Evolutionary conservation across 2,113 vertebrate species (phyloP).

Genomic region (Corythoichthys haematopterus): DNA sequence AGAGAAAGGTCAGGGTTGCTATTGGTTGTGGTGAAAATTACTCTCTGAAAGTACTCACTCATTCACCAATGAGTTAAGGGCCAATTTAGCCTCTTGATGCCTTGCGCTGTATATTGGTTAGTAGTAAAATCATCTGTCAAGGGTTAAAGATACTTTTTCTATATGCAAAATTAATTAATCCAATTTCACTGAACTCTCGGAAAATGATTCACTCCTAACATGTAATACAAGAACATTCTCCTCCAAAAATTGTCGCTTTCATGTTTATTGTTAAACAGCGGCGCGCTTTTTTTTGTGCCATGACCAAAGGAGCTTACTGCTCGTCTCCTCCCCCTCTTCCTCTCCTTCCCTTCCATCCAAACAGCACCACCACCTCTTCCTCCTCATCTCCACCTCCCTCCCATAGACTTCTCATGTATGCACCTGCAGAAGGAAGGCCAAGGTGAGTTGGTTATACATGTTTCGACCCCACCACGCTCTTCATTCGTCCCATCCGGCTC

Average conservation of each 20-base stretch:
- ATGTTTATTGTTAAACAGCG: neutral
- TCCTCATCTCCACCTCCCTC: constrained; percentile 71
- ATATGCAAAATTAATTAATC: too few relatives aligned
- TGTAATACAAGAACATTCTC: neutral
- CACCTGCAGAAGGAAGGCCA: constrained; percentile 94
- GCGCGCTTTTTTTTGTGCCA: neutral
- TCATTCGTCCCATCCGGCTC: constrained; percentile 6
- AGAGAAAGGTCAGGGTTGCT: neutral
- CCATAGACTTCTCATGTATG: constrained; percentile 99
- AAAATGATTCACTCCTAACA: neutral
- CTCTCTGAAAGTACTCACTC: too few relatives aligned
- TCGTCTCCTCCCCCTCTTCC: constrained; percentile 44
- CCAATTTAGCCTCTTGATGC: too few relatives aligned
- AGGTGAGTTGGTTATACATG: constrained; percentile 79
- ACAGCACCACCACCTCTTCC: constrained; percentile 87
- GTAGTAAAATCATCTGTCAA: too few relatives aligned
- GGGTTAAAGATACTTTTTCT: too few relatives aligned
- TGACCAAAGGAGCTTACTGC: constrained; percentile 41
- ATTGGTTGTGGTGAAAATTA: too few relatives aligned
- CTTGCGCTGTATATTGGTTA: too few relatives aligned
- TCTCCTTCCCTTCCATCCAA: constrained; percentile 42
- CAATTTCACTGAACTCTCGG: neutral
- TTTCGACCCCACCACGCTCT: constrained; percentile 4
- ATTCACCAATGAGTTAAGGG: too few relatives aligned
- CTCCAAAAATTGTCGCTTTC: neutral